Evolutionary conservation across 1,140 invertebrate genomes (phyloP).

Genomic region (Caenorhabditis tropicalis): DNA sequence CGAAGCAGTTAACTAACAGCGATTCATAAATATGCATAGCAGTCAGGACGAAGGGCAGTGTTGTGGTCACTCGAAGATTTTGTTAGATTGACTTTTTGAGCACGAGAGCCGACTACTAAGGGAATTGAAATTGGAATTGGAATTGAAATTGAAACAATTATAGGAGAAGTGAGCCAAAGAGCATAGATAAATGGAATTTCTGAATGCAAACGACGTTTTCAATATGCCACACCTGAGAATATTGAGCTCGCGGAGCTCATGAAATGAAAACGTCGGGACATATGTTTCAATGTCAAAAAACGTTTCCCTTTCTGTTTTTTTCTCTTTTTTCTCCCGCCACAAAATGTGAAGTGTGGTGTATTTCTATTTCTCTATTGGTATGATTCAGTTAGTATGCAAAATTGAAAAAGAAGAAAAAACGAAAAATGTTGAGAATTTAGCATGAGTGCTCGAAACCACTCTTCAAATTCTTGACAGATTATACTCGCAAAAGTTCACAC

Average conservation of each 20-base stretch:
- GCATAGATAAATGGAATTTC: no score
- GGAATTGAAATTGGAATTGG: neutral
- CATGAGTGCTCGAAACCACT: neutral
- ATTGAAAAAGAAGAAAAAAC: neutral
- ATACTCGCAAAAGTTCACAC: neutral
- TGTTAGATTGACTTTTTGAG: constrained; percentile 44
- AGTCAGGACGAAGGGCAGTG: constrained; percentile 13
- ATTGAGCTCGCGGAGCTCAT: neutral
- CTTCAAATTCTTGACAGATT: neutral
- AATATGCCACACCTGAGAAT: neutral
- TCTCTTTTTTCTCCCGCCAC: neutral
- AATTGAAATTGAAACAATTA: constrained; percentile 34
- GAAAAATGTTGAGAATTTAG: neutral
- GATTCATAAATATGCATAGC: constrained; percentile 44
- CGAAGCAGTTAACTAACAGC: constrained; percentile 38
- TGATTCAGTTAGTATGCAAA: constrained; percentile 38
- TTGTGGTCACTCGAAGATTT: constrained; percentile 41
- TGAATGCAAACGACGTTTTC: neutral
- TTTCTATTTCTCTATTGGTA: neutral
- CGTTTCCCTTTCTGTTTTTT: neutral
- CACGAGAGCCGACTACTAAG: neutral
- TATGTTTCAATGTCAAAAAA: neutral
- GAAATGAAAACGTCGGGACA: neutral
- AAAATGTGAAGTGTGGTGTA: neutral
- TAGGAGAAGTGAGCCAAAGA: neutral